These are phyloP conservation scores for Myiotriccus ornatus DNA, from an alignment of 2,797 vertebrate species.

Conservation along the genomic window DNA sequence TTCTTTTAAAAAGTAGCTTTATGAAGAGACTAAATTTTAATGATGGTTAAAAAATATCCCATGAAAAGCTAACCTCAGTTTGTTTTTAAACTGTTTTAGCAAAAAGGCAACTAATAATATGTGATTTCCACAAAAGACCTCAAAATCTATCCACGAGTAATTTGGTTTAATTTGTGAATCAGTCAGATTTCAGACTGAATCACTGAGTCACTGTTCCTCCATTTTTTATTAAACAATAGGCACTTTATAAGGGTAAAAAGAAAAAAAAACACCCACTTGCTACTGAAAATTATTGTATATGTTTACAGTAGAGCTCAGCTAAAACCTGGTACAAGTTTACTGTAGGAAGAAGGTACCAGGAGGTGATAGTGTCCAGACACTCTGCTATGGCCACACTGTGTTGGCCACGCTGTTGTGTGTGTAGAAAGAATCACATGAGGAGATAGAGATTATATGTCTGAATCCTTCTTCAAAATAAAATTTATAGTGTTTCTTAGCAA, in stretches of 20 bases:
- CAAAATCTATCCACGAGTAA: background rate
- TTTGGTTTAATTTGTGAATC: background rate
- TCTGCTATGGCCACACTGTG: background rate
- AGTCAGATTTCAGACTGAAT: background rate
- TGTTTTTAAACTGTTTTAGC: background rate
- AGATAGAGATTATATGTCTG: background rate
- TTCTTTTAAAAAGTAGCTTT: background rate
- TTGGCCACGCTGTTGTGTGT: background rate
- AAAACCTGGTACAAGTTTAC: background rate
- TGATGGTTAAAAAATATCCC: background rate
- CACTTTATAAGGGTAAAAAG: background rate
- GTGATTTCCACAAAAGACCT: background rate
- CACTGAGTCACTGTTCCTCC: background rate
- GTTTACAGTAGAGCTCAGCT: background rate
- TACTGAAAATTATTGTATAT: background rate
- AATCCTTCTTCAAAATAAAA: background rate
- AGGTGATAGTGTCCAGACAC: background rate
- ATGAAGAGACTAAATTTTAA: background rate
- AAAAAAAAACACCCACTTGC: background rate
- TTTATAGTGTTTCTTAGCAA: background rate
- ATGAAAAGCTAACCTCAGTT: background rate
- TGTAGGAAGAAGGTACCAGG: background rate
- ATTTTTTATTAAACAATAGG: background rate
- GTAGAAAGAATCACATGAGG: background rate
- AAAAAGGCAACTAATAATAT: background rate